A percentile compares a stretch with the other conserved stretches of the same genome.
These are phyloP conservation scores for Leptoteleia sp. DNA, from an alignment of 1,140 invertebrate genomes.

Conservation along the genomic window DNA sequence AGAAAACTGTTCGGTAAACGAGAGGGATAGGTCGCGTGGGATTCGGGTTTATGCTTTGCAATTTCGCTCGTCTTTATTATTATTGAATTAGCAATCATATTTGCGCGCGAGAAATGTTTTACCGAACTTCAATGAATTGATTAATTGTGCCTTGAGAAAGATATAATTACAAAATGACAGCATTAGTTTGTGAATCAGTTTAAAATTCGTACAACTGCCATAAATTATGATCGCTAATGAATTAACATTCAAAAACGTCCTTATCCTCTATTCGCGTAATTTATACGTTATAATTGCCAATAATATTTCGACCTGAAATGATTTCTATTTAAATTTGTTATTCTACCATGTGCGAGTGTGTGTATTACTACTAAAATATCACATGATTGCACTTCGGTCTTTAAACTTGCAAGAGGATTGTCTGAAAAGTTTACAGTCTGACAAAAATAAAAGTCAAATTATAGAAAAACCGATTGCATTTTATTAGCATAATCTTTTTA, in stretches of 20 bases:
- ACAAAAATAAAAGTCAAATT: conserved; percentile 25
- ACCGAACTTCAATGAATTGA: conserved; percentile 13
- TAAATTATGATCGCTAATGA: too few relatives aligned
- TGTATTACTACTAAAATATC: not conserved
- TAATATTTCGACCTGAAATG: too few relatives aligned
- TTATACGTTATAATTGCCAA: too few relatives aligned
- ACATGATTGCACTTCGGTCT: not conserved
- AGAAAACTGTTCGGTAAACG: conserved; percentile 1
- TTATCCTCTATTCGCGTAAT: too few relatives aligned
- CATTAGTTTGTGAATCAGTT: too few relatives aligned
- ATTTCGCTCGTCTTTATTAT: conserved; percentile 24
- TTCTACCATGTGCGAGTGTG: too few relatives aligned
- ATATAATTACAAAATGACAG: too few relatives aligned
- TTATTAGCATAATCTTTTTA: conserved; percentile 2
- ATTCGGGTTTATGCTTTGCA: conserved; percentile 8
- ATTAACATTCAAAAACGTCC: too few relatives aligned
- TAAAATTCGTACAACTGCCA: too few relatives aligned
- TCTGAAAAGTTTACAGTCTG: conserved; percentile 23
- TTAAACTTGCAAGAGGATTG: conserved; percentile 27
- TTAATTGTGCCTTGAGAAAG: conserved; percentile 2
- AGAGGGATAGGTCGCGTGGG: conserved; percentile 14
- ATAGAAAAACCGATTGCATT: conserved; percentile 15
- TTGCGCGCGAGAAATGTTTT: not conserved
- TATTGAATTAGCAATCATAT: conserved; percentile 29
- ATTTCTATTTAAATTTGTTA: too few relatives aligned